Conservation (phyloP, 2,113 vertebrate species). For the Macrotus californicus region DNA sequence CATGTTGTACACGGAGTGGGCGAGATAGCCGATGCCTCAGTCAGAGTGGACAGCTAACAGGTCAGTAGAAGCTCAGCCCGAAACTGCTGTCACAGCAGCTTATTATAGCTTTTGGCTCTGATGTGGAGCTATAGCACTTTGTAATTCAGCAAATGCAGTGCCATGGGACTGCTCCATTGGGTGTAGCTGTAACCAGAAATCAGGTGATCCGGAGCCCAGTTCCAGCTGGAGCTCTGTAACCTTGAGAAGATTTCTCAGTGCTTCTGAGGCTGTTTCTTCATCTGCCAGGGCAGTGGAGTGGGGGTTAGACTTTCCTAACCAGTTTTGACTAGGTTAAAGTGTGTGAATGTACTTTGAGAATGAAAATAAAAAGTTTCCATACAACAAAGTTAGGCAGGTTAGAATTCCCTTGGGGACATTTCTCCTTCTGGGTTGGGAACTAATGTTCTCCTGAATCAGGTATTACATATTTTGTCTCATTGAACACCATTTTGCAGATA, state of each 20-base stretch:
- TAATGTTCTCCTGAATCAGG: neutral
- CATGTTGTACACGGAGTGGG: conserved; percentile 16
- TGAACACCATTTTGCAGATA: neutral
- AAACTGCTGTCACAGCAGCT: conserved; percentile 57
- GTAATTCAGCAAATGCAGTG: conserved; percentile 30
- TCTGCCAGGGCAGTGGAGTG: neutral
- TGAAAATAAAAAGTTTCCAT: neutral
- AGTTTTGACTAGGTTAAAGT: neutral
- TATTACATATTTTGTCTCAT: neutral
- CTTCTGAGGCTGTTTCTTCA: conserved; percentile 14
- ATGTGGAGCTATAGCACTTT: conserved; percentile 31
- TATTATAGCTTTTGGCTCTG: conserved; percentile 52
- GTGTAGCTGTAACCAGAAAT: conserved; percentile 40
- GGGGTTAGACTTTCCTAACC: neutral
- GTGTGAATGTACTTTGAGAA: neutral
- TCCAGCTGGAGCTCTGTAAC: conserved; percentile 26
- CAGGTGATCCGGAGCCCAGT: conserved; percentile 11
- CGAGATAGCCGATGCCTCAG: conserved; percentile 43
- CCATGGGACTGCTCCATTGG: neutral
- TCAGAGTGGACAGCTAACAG: conserved; percentile 53
- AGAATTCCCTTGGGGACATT: neutral
- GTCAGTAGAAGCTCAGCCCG: conserved; percentile 57
- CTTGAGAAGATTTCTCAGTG: conserved; percentile 26
- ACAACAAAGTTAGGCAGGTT: neutral
- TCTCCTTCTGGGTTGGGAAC: neutral